Evolutionary conservation across 2,797 vertebrate species (phyloP).

Genomic region (Poliocrania exsul): DNA sequence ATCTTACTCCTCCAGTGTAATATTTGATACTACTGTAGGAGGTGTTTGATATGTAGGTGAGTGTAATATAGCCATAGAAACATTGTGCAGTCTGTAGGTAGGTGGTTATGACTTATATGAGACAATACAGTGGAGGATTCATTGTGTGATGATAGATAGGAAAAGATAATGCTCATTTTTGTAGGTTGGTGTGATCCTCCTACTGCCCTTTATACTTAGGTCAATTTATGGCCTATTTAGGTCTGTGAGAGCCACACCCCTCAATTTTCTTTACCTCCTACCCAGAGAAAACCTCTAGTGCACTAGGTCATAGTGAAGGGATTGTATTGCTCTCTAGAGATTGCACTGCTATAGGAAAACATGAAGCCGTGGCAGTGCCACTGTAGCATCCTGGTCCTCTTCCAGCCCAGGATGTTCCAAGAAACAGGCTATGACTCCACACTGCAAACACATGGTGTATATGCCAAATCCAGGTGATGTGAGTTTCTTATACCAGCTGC

Average conservation of each 20-base stretch:
- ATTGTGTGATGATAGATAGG: not conserved
- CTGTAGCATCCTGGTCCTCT: not conserved
- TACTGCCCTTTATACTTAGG: not conserved
- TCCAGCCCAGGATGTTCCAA: not conserved
- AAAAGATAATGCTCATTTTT: not conserved
- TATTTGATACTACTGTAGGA: not conserved
- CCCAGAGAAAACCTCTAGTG: not conserved
- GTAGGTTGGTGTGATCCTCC: not conserved
- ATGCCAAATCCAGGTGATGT: not conserved
- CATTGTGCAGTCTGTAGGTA: not conserved
- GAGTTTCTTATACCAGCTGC: not conserved
- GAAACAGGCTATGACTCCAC: not conserved
- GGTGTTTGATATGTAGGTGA: not conserved
- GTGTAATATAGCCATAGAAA: not conserved
- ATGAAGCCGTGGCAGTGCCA: not conserved
- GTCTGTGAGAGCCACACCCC: not conserved
- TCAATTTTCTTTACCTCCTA: not conserved
- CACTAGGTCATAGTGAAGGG: not conserved
- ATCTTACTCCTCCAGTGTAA: not conserved
- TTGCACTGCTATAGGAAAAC: not conserved
- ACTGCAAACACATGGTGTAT: rapidly evolving
- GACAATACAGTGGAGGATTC: not conserved
- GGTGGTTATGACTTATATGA: not conserved
- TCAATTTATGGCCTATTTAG: not conserved
- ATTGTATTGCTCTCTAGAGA: not conserved